These are phyloP conservation scores for Polypedilum vanderplanki DNA, from an alignment of 1,140 invertebrate species.

Conservation along the genomic window DNA sequence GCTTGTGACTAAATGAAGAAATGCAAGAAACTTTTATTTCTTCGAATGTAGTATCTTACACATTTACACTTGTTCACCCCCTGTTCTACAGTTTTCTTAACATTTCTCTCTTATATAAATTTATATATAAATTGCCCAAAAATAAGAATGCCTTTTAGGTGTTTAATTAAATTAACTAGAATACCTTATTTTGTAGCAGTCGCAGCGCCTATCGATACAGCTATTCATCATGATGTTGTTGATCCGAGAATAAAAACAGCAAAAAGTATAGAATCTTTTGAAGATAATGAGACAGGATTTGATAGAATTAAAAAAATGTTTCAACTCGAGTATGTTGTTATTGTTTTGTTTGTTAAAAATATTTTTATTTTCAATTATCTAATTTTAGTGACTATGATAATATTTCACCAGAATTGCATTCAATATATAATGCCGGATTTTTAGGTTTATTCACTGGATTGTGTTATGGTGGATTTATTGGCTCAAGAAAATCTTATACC, in stretches of 20 bases:
- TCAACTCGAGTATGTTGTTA: constrained; percentile 44
- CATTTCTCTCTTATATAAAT: too few species aligned
- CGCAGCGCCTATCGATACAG: not conserved
- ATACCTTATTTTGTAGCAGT: not conserved
- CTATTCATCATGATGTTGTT: not conserved
- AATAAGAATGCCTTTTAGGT: too few species aligned
- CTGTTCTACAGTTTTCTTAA: too few species aligned
- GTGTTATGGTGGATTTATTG: constrained; percentile 51
- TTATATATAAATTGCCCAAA: too few species aligned
- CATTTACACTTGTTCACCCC: too few species aligned
- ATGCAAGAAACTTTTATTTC: too few species aligned
- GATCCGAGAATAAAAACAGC: not conserved
- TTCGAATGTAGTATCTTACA: too few species aligned
- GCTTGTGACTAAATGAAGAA: too few species aligned
- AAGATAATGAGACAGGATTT: constrained; percentile 40
- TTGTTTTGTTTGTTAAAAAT: constrained; percentile 11
- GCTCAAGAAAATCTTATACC: constrained; percentile 52
- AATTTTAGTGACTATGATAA: constrained; percentile 53
- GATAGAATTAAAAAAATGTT: constrained; percentile 48
- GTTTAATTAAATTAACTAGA: too few species aligned
- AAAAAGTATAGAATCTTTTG: not conserved
- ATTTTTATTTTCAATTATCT: constrained; percentile 27
- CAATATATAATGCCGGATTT: constrained; percentile 49
- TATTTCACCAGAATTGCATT: constrained; percentile 52
- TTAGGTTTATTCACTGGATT: constrained; percentile 52